Base-by-base conservation (phyloP, 2,113 vertebrate species). In the Mesoclemmys tuberculata region DNA sequence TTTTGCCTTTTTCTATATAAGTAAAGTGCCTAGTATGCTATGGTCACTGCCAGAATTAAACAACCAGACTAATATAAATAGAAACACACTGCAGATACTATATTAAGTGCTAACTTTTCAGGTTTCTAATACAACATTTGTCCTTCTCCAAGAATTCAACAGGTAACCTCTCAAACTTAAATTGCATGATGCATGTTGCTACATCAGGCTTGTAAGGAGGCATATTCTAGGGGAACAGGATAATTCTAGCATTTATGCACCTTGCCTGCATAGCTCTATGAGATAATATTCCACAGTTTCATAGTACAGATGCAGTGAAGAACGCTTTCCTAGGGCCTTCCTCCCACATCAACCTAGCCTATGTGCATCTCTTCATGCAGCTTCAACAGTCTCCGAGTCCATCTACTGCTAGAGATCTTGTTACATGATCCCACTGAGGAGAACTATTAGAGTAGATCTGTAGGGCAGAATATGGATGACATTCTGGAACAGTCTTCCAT, bases 341-440 rank as follows among this genome's bases (percentile, higher is more conserved):
- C 71, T 44, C 21, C 41, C 24, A 77, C 74, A 77, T 90, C 51
- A 82, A 52, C 31, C 44, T 85, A 94, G 84, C 2, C 89, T 87
- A 82, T 92, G 19, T 85, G 44, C 41, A 46, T 81, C 18, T 52
- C 48, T 55, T 22, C 14, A 93, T 92, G 91, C 90, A 84, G 29
- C 24, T 74, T 93, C 92, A 80, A 84, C 77, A 92, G 80, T 71
- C 80, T 94, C 52, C 52, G 83, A 90, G 52, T 93, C 90, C 87
- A 82, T 95, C 87, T 93, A 84, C 71, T 92, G 71, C 84, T 74
- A 90, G 80, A 84, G 74, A 89, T 95, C 97, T 97, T 95, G 96
- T 94, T 93, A 80, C 38, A 54, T 77, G 22, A 83, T 80, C 48
- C 80, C 4, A 6, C 82, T 79, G 87, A 78, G 82, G 71, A 85